Percentiles rank a stretch among this genome's conserved stretches.
phyloP scores from a whole-genome alignment of 2,888 invertebrate species.

The Odontomyia ornata region DNA sequence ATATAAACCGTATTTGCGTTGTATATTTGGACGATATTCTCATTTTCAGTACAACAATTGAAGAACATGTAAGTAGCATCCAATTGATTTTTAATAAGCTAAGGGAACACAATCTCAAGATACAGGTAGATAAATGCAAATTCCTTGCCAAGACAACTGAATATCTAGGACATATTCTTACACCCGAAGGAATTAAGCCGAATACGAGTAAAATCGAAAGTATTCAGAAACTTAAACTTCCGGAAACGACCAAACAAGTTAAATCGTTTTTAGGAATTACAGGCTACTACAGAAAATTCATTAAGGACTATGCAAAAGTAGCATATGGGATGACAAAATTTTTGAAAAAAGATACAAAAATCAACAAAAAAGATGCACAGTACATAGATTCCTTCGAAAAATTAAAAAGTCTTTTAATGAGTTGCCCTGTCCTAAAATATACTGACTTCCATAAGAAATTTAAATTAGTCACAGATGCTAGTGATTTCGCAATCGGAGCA shows the following conservation, averaged over 20 bases:
- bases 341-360: no score
- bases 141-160: background rate
- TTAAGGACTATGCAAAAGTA: no score
- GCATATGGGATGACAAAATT: no score
- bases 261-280: background rate
- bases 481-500: no score
- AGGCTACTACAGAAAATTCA: background rate
- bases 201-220: background rate
- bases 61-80: background rate
- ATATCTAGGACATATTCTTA: background rate
- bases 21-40: background rate
- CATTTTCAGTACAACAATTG: no score
- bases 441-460: background rate
- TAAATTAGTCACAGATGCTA: background rate
- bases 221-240: background rate
- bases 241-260: no score
- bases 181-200: background rate
- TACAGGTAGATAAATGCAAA: background rate
- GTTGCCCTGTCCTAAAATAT: background rate
- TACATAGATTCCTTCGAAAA: background rate
- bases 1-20: no score
- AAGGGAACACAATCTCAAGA: no score
- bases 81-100: no score
- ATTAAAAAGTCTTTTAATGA: background rate
- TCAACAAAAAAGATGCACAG: no score